Base-by-base conservation (phyloP, 2,888 invertebrate species). In the Reticulitermes lucifugus region DNA sequence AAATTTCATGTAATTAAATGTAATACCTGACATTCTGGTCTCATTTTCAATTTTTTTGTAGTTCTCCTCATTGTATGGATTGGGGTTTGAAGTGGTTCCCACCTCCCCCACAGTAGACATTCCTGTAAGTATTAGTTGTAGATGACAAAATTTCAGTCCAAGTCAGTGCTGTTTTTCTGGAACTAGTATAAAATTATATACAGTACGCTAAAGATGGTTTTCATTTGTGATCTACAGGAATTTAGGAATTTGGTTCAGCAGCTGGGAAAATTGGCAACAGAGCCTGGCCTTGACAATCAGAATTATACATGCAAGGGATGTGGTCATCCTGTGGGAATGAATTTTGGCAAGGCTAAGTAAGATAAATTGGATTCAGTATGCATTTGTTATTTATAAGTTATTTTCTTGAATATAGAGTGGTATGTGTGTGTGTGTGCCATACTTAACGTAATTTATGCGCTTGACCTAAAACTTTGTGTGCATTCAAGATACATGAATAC, bases 301-400 rank as follows among this genome's bases (percentile, higher is more conserved):
- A 96, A 97, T 89, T 98, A 97, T 91, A 94, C 95, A 88, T 98
- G 98, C 90, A 94, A 94, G 88, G 93, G 93, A 79, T 97, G 97
- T 89, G 92, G 92, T 79, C 92, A 93, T 87, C 91, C 93, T 0
- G 91, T 96, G 80, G 94, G 94, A 77, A 92, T 95, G 89, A 93
- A 93, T 18, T 93, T 93, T 89, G 92, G 92, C 0, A 93, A 92
- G 89, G 92, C 92, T 70, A 91, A 92, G 93, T 92, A 90, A 88
- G 84, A 25, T 55, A 55, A 55, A 55, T 55, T 18, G 5, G 18
- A 55, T 55, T 55, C 55, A 55, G 55, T 55, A 35, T 79, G 21
- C 60, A 29, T 29, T 70, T 25, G 18, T 79, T 77, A 65, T 18
- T 59, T 41, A 43, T 79, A 83, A 55, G 29, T 77, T 75, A 70